Percentiles rank a stretch among this genome's conserved stretches.
phyloP scores from a whole-genome alignment of 2,113 vertebrate species.

The Archilochus colubris region DNA sequence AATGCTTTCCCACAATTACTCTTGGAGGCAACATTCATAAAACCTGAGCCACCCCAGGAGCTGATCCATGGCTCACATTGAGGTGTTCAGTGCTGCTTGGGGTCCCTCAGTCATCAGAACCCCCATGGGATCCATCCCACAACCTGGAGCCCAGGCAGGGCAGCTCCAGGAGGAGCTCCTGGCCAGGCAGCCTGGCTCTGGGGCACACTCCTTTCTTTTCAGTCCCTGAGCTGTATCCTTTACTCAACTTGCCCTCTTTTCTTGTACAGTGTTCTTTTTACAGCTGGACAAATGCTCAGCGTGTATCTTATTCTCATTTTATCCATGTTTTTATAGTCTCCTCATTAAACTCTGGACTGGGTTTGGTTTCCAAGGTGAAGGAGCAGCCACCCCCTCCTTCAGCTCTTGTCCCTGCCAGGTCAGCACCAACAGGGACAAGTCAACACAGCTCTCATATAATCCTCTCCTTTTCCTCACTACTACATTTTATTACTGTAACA shows the following conservation, averaged over 20 bases:
- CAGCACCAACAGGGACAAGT: not conserved
- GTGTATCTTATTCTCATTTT: not conserved
- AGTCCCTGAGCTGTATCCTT: not conserved
- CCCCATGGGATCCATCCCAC: fast-evolving
- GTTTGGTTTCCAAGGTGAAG: not conserved
- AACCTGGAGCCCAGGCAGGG: not conserved
- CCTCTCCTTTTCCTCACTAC: not conserved
- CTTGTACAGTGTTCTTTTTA: not conserved
- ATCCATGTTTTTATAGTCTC: not conserved
- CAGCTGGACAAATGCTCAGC: not conserved
- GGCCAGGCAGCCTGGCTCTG: too few relatives aligned
- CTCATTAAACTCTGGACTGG: not conserved
- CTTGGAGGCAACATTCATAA: not conserved
- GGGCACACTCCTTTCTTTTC: not conserved
- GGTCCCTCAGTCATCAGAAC: not conserved
- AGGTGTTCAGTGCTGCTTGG: not conserved
- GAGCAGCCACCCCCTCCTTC: not conserved
- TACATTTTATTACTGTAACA: fast-evolving
- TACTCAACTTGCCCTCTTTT: not conserved
- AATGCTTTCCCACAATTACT: not conserved
- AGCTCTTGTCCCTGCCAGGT: not conserved
- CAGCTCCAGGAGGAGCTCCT: not conserved
- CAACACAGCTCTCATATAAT: fast-evolving
- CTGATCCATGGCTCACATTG: not conserved
- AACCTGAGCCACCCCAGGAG: not conserved